Conservation (phyloP, 2,888 invertebrate species). For the Spodoptera exigua region DNA sequence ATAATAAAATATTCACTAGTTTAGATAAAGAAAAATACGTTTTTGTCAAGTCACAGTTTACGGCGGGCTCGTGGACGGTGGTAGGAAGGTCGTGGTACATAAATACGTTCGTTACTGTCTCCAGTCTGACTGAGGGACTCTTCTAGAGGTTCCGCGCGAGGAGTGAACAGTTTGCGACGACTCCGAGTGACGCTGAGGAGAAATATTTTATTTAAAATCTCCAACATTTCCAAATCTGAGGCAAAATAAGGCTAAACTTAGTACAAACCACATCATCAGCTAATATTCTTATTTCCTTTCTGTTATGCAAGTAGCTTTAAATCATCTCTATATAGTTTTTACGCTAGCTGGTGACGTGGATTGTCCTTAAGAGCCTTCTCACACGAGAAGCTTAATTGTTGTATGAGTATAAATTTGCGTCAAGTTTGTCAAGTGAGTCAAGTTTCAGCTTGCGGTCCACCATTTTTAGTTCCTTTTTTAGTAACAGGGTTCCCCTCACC, state of each 20-base stretch:
- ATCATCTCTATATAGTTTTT: too few species aligned
- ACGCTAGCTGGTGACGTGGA: too few species aligned
- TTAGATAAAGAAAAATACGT: slow-evolving; percentile 10
- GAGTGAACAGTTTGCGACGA: slow-evolving; percentile 84
- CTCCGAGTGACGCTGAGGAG: slow-evolving; percentile 75
- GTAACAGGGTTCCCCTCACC: slow-evolving; percentile 16
- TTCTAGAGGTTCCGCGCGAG: slow-evolving; percentile 81
- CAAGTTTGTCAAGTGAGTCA: too few species aligned
- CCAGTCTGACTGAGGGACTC: slow-evolving; percentile 69
- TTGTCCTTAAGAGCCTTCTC: too few species aligned
- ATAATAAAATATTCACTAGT: slow-evolving; percentile 32
- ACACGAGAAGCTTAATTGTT: too few species aligned
- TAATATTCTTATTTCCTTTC: too few species aligned
- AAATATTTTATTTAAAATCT: not conserved
- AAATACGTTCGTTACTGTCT: slow-evolving; percentile 73
- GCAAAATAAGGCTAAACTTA: slow-evolving; percentile 4
- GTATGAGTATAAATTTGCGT: too few species aligned
- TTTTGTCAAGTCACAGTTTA: slow-evolving; percentile 67
- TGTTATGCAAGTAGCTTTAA: too few species aligned
- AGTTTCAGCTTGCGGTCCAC: too few species aligned
- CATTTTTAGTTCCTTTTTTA: too few species aligned
- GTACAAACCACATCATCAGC: too few species aligned
- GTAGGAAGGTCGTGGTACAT: slow-evolving; percentile 81
- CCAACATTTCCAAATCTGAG: slow-evolving; percentile 2
- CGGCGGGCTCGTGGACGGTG: slow-evolving; percentile 77